A percentile compares a stretch with the other conserved stretches of the same genome.
Evolutionary conservation across 2,888 invertebrate genomes (phyloP).

Genomic region (Campoplex nolae): DNA sequence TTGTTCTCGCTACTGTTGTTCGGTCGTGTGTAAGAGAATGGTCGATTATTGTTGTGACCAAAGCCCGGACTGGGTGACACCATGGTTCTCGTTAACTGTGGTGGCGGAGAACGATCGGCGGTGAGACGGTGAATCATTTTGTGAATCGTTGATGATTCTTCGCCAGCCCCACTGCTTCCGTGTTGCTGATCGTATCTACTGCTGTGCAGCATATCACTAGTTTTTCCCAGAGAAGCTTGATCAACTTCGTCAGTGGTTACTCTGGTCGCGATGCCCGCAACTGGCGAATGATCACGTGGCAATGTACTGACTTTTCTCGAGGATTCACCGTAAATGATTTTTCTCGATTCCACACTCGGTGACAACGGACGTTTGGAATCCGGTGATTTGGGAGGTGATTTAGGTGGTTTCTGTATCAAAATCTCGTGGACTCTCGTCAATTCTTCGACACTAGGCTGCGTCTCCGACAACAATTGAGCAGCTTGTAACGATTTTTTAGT

Average conservation of each 20-base stretch:
- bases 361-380: conserved; percentile 54
- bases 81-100: conserved; percentile 87
- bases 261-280: conserved; percentile 67
- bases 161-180: conserved; percentile 56
- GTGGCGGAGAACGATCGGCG: conserved; percentile 89
- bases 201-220: conserved; percentile 79
- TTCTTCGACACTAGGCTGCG: conserved; percentile 33
- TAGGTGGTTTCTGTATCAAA: conserved; percentile 52
- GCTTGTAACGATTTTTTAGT: conserved; percentile 76
- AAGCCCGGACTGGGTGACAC: conserved; percentile 87
- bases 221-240: conserved; percentile 45
- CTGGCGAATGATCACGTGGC: conserved; percentile 63
- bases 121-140: conserved; percentile 91
- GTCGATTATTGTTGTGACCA: conserved; percentile 90
- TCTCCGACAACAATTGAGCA: conserved; percentile 60
- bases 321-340: conserved; percentile 56
- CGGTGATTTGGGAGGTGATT: conserved; percentile 49
- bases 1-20: conserved; percentile 81
- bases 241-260: conserved; percentile 74
- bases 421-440: conserved; percentile 58
- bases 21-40: conserved; percentile 92
- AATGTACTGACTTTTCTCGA: conserved; percentile 45
- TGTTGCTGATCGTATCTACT: conserved; percentile 80
- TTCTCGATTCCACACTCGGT: conserved; percentile 54
- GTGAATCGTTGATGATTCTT: conserved; percentile 87